These are phyloP conservation scores for Stenodema calcarata DNA, from an alignment of 2,888 invertebrate species.

Conservation along the genomic window DNA sequence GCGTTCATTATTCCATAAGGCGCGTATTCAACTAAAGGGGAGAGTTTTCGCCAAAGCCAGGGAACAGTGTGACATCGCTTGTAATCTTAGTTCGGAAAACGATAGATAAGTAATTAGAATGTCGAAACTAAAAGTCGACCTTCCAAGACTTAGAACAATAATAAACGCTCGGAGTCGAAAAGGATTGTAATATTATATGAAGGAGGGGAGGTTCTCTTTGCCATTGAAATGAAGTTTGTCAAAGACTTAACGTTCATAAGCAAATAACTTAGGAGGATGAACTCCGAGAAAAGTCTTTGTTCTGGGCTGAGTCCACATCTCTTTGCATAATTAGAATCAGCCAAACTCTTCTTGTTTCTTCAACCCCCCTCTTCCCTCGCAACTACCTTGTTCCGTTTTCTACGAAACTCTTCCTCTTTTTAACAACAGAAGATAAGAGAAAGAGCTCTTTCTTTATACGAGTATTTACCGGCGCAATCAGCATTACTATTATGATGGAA, in stretches of 20 bases:
- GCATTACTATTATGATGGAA: conserved; percentile 26
- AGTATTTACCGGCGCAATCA: conserved; percentile 14
- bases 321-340: conserved; percentile 49
- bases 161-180: conserved; percentile 14
- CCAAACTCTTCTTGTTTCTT: conserved; percentile 23
- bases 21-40: neutral
- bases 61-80: neutral
- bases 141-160: conserved; percentile 35
- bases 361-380: neutral
- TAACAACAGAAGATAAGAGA: conserved; percentile 7
- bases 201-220: conserved; percentile 8
- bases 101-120: conserved; percentile 1
- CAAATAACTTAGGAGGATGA: conserved; percentile 45
- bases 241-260: conserved; percentile 49
- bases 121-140: conserved; percentile 11
- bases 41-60: neutral
- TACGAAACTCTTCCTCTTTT: neutral
- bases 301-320: conserved; percentile 45
- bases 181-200: conserved; percentile 37
- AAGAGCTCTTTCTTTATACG: neutral
- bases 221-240: conserved; percentile 48
- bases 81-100: neutral
- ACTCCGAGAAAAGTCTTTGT: conserved; percentile 43
- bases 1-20: neutral
- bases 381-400: neutral